Conservation (phyloP, 2,888 invertebrate species). For the Hoplodrina ambigua region DNA sequence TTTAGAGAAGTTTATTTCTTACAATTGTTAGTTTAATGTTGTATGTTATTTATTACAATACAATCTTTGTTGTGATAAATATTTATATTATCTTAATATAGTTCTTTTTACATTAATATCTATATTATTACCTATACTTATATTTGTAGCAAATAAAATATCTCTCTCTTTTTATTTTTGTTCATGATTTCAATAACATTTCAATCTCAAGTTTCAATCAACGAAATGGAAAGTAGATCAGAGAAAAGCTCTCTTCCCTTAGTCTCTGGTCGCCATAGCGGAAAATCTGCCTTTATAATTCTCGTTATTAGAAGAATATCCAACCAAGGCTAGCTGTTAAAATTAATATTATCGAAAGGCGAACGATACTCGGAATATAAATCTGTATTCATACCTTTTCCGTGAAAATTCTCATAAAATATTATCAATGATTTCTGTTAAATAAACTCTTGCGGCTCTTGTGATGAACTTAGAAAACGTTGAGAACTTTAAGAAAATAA, state of each 20-base stretch:
- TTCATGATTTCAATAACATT: constrained; percentile 19
- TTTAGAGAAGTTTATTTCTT: too few species aligned
- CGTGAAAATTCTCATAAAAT: constrained; percentile 37
- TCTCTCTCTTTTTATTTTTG: not conserved
- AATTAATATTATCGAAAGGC: constrained; percentile 55
- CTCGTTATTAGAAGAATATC: constrained; percentile 37
- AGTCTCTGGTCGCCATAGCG: constrained; percentile 24
- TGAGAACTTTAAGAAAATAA: not conserved
- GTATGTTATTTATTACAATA: too few species aligned
- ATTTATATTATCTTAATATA: too few species aligned
- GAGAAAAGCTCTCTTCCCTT: constrained; percentile 10
- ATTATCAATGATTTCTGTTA: constrained; percentile 34
- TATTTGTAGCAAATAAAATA: not conserved
- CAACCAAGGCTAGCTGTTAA: constrained; percentile 37
- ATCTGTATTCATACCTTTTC: constrained; percentile 48
- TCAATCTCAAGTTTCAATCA: constrained; percentile 36
- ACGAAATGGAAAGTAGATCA: constrained; percentile 36
- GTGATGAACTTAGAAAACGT: not conserved
- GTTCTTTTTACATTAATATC: not conserved
- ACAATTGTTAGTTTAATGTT: too few species aligned
- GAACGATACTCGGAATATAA: constrained; percentile 44
- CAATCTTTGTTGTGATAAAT: too few species aligned
- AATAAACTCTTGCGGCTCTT: not conserved
- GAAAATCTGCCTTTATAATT: constrained; percentile 50
- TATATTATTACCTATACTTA: too few species aligned